Conservation (phyloP, 2,113 vertebrate genomes). For the Talpa occidentalis region DNA sequence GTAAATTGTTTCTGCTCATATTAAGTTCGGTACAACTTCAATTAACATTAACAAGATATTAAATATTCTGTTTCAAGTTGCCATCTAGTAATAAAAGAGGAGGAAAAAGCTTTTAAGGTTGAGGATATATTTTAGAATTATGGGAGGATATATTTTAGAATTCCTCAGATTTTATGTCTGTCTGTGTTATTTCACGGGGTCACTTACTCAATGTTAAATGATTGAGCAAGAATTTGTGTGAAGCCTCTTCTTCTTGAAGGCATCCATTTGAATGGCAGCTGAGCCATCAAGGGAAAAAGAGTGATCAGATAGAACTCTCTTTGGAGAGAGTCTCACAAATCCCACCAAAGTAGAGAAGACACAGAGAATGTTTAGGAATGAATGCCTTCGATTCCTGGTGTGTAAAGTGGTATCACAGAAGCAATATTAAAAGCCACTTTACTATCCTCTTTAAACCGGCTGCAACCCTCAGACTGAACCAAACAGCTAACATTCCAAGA, state of each 20-base stretch:
- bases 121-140: neutral
- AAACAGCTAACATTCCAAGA: too few relatives aligned
- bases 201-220: neutral
- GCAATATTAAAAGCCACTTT: neutral
- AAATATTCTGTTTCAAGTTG: neutral
- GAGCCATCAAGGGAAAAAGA: neutral
- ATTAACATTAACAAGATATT: constrained; percentile 32
- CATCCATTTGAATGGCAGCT: neutral
- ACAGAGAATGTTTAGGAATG: neutral
- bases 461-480: too few relatives aligned
- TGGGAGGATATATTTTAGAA: neutral
- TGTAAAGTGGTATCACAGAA: neutral
- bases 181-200: neutral
- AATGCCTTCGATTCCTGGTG: neutral
- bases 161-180: neutral
- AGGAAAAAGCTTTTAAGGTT: neutral
- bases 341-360: neutral
- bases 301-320: neutral
- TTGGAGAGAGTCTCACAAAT: neutral
- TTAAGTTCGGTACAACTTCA: constrained; percentile 13
- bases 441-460: too few relatives aligned
- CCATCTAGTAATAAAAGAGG: neutral
- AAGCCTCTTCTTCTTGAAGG: neutral
- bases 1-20: neutral
- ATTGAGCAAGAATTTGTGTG: neutral